Conservation (phyloP, 2,888 invertebrate genomes). For the Aphidius colemani region DNA sequence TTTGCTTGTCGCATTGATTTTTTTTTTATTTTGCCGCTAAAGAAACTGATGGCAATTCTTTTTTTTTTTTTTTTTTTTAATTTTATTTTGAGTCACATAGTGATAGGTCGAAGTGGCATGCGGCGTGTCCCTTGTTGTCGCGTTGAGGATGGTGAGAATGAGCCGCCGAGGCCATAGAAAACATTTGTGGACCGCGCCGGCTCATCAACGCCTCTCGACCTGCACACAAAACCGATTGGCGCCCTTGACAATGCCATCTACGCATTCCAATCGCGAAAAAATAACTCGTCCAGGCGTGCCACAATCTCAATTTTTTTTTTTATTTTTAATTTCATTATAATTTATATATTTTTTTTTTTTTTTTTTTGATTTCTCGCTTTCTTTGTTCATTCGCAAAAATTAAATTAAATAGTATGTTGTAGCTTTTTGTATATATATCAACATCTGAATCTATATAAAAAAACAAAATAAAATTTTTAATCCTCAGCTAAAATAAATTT, state of each 20-base stretch:
- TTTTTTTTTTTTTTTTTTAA: slow-evolving; percentile 45
- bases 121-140: slow-evolving; percentile 42
- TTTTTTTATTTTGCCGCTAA: slow-evolving; percentile 5
- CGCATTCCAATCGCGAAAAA: slow-evolving; percentile 50
- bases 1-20: not conserved
- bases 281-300: slow-evolving; percentile 16
- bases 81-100: slow-evolving; percentile 38
- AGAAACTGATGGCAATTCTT: not conserved
- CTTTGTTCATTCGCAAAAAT: not conserved
- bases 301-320: not conserved
- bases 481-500: too few species aligned
- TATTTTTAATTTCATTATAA: too few species aligned
- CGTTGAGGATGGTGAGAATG: slow-evolving; percentile 46
- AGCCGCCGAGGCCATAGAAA: slow-evolving; percentile 46
- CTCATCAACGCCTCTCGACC: slow-evolving; percentile 55
- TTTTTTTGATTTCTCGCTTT: too few species aligned
- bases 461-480: not conserved
- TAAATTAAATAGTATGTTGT: not conserved
- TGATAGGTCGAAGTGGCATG: slow-evolving; percentile 50
- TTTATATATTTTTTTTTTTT: too few species aligned
- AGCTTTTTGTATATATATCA: too few species aligned
- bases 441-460: too few species aligned
- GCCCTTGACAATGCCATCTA: slow-evolving; percentile 56
- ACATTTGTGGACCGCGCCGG: slow-evolving; percentile 53
- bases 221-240: slow-evolving; percentile 47